Evolutionary conservation across 2,888 invertebrate genomes (phyloP), one percentile per base, ranked within the genome.

Genomic region (Azorinus chamasolen): DNA sequence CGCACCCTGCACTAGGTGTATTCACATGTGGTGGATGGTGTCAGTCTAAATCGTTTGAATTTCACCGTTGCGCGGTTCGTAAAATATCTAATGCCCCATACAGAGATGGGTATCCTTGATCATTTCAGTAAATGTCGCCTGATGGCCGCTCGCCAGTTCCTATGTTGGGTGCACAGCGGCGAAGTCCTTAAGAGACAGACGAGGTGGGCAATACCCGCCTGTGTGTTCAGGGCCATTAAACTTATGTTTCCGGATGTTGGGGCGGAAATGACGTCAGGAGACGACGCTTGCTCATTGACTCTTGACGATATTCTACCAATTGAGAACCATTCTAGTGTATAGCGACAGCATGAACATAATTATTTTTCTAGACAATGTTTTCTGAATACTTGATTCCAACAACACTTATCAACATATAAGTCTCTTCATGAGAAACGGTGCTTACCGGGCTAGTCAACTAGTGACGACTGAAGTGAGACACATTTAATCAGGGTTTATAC

Each of bases 111-210:
- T 50, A 37, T 53, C 39, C 43, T 25, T 69, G 14, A 70, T 77
- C 22, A 22, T 83, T 85, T 70, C 83, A 85, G 85, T 53, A 84
- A 84, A 62, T 73, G 79, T 54, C 75, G 85, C n/a, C 74, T 83
- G 20, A 85, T 85, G 83, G 83, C 85, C 0, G 76, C 82, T 14
- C 58, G 85, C 8, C 85, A 85, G 68, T 85, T 85, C 43, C 68
- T 85, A n/a, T 85, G 85, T 27, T 85, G 85, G 85, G 62, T 85
- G 48, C 85, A 85, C 50, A 75, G 81, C 57, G 85, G 85, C 1
- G 83, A 85, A 50, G 79, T 68, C 32, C 59, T 85, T 18, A 70
- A 83, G 51, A 79, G 82, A 41, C 79, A 85, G 63, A 82, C 79
- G 18, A 68, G 79, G 45, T 84, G 83, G 85, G 73, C 79, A 1